phyloP scores from a whole-genome alignment of 1,140 invertebrate species.

The Arion vulgaris region DNA sequence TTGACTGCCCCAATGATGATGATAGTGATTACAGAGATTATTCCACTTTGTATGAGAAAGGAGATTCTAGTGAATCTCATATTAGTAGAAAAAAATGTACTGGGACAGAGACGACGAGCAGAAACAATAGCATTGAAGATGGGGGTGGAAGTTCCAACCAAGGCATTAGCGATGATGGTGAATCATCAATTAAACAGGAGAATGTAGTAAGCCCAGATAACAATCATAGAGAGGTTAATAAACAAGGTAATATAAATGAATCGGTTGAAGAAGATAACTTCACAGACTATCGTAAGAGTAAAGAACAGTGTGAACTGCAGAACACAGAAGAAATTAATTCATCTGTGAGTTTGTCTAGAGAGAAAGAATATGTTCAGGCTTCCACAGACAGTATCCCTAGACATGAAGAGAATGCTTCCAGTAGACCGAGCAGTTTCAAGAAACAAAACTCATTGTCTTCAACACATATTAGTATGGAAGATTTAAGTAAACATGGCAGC shows the following conservation, averaged over 20 bases:
- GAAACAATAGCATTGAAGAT: background rate
- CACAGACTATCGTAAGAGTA: background rate
- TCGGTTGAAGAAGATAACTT: slow-evolving; percentile 1
- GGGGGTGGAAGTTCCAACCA: background rate
- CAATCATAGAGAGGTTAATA: slow-evolving; percentile 15
- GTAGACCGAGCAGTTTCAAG: background rate
- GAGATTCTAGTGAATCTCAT: slow-evolving; percentile 11
- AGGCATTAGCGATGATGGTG: slow-evolving; percentile 3
- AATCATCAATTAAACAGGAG: background rate
- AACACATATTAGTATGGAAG: background rate
- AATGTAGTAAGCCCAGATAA: background rate
- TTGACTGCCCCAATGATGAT: slow-evolving; percentile 15
- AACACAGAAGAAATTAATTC: background rate
- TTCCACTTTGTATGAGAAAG: slow-evolving; percentile 10
- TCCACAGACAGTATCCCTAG: background rate
- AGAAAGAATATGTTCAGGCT: background rate
- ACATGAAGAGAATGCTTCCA: background rate
- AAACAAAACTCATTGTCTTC: background rate
- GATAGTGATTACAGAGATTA: slow-evolving; percentile 21
- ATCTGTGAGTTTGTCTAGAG: background rate
- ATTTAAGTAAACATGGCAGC: too few relatives aligned
- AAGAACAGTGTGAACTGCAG: background rate
- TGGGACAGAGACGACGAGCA: background rate
- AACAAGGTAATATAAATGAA: slow-evolving; percentile 17
- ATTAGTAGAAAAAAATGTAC: background rate